Base-by-base conservation (phyloP, 2,113 vertebrate genomes). In the Pagrus major region DNA sequence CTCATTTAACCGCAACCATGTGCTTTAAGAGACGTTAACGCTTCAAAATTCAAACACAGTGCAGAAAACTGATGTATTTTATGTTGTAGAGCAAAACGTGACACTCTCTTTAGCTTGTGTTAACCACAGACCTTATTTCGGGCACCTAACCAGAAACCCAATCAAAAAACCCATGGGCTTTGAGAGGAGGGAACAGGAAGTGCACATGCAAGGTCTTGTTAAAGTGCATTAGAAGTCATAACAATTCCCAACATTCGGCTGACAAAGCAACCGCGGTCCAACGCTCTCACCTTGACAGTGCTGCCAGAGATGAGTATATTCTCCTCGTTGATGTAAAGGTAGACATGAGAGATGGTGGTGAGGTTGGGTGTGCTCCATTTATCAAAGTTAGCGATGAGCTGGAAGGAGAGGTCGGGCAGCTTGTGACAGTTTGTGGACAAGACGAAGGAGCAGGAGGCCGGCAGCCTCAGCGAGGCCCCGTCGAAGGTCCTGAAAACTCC, bases 371-470 rank as follows among this genome's bases (percentile, higher is more conserved):
- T 95, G 68, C 96, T 98, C 97, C 97, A 98, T 88, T 99, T 99
- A 86, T 99, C 97, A 1, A 99, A 99, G 93, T 98, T 99, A 81
- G 98, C 97, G 77, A 99, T 99, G 81, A 99, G 97, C 93, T 99
- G 98, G 92, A 99, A 99, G 88, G 98, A 99, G 91, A 99, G 96
- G 90, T 98, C 97, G 0, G 98, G 98, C 81, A 99, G 95, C 84
- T 99, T 99, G 91, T 97, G 98, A 91, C 98, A 99, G 94, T 98
- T 99, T 27, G 98, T 99, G 86, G 98, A 99, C 33, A 99, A 93
- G 74, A 99, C 97, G 1, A 99, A 99, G 82, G 98, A 98, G 9
- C 98, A 99, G 82, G 98, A 98, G 88, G 98, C 98, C 0, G 98
- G 98, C 84, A 99, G 96, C 59, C 96, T 97, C 12, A 99, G 96